Conservation (phyloP, 1,140 invertebrate species). For the Cherax destructor region DNA sequence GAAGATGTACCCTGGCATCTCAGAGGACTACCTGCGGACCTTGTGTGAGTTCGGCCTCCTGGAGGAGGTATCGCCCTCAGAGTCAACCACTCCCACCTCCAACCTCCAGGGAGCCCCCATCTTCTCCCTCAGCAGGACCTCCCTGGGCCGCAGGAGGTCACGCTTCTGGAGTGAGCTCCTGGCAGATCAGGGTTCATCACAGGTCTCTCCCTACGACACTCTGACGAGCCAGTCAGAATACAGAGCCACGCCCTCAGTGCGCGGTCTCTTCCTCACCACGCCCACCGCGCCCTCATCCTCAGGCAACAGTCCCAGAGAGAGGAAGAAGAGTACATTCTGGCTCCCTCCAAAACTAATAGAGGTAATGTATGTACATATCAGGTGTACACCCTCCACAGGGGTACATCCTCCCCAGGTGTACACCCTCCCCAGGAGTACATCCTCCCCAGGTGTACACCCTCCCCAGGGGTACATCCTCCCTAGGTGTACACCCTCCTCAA, state of each 20-base stretch:
- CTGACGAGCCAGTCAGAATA: conserved; percentile 33
- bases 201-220: conserved; percentile 6
- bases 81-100: conserved; percentile 29
- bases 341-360: neutral
- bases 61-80: conserved; percentile 44
- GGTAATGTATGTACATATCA: neutral
- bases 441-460: too few relatives aligned
- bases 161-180: conserved; percentile 10
- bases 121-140: conserved; percentile 25
- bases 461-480: too few relatives aligned
- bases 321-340: conserved; percentile 27
- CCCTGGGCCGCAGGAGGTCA: conserved; percentile 30
- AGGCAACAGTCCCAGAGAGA: conserved; percentile 10
- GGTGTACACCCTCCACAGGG: too few relatives aligned
- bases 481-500: too few relatives aligned
- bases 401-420: too few relatives aligned
- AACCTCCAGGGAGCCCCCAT: conserved; percentile 8
- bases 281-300: neutral
- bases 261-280: conserved; percentile 44
- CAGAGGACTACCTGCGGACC: conserved; percentile 53
- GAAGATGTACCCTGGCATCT: conserved; percentile 51
- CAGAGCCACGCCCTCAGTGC: conserved; percentile 39
- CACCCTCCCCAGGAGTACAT: too few relatives aligned
- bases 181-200: neutral
- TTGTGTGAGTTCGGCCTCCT: conserved; percentile 54